Percentiles rank a stretch among this genome's conserved stretches.
Conservation (phyloP, 92 coral and sea anemone genomes). For the Chrysogorgia sp. region DNA sequence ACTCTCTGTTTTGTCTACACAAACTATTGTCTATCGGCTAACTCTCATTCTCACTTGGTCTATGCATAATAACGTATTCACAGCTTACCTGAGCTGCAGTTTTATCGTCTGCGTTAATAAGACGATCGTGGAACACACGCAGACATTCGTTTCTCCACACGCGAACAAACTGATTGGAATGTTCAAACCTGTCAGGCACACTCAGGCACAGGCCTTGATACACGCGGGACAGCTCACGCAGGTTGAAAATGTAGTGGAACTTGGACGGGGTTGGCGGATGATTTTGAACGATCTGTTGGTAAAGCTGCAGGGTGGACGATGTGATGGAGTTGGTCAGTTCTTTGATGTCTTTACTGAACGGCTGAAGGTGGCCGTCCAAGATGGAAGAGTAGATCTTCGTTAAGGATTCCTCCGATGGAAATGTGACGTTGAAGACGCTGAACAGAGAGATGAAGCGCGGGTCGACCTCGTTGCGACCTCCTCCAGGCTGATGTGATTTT, state of each 20-base stretch:
- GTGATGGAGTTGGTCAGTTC: constrained; percentile 73
- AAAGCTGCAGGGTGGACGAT: constrained; percentile 82
- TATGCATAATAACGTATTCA: not conserved
- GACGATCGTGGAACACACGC: constrained; percentile 98
- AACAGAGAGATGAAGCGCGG: constrained; percentile 97
- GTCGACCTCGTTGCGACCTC: constrained; percentile 98
- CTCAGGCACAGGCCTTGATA: constrained; percentile 96
- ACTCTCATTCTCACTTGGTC: not conserved
- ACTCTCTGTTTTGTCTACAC: too few relatives aligned
- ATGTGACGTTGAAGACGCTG: constrained; percentile 97
- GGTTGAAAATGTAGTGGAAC: constrained; percentile 97
- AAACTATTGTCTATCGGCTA: not conserved
- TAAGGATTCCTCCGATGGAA: constrained; percentile 92
- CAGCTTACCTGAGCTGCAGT: constrained; percentile 73
- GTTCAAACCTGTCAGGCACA: constrained; percentile 93
- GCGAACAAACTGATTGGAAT: constrained; percentile 85
- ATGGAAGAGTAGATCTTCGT: constrained; percentile 91
- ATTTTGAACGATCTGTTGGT: constrained; percentile 79
- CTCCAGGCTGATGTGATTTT: constrained; percentile 80
- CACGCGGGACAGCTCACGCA: constrained; percentile 96
- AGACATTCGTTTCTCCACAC: constrained; percentile 98
- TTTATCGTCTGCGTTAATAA: constrained; percentile 78
- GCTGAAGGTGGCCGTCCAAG: constrained; percentile 84
- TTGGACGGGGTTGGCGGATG: constrained; percentile 98
- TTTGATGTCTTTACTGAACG: constrained; percentile 83